Evolutionary conservation across 2,113 vertebrate genomes (phyloP).

Genomic region (Tachysurus fulvidraco): DNA sequence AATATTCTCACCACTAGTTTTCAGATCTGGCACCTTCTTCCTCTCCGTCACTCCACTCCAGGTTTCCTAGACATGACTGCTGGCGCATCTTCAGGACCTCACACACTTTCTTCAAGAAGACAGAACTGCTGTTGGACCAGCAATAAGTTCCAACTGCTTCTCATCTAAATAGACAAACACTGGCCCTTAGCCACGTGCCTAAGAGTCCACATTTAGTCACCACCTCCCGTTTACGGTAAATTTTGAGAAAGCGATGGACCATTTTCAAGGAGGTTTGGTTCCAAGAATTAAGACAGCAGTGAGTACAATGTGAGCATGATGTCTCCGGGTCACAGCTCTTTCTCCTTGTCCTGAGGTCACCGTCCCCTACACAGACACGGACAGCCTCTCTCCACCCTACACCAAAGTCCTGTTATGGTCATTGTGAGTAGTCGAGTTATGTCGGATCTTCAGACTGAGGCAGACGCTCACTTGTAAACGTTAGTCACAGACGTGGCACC

Average conservation of each 20-base stretch:
- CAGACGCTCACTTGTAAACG: not conserved
- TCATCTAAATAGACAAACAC: not conserved
- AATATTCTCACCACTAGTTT: not conserved
- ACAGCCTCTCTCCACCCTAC: not conserved
- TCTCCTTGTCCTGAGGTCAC: not conserved
- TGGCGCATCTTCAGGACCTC: not conserved
- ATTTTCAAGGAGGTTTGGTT: not conserved
- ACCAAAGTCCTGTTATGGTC: not conserved
- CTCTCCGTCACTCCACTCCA: not conserved
- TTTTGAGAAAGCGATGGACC: not conserved
- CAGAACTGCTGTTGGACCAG: not conserved
- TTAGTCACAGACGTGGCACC: not conserved
- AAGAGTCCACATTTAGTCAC: slow-evolving; percentile 1
- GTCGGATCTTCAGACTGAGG: not conserved
- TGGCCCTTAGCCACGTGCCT: not conserved
- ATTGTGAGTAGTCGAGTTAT: too few relatives aligned
- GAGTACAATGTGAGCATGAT: not conserved
- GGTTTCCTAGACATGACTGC: not conserved
- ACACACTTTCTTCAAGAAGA: slow-evolving; percentile 3
- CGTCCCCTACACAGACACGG: not conserved
- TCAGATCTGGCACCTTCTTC: not conserved
- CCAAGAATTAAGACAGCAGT: not conserved
- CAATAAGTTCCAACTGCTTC: not conserved
- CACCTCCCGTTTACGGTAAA: not conserved
- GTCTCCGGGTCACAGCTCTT: not conserved